These are phyloP conservation scores for Dynastes hyllus DNA, from an alignment of 2,888 invertebrate species.

Conservation along the genomic window DNA sequence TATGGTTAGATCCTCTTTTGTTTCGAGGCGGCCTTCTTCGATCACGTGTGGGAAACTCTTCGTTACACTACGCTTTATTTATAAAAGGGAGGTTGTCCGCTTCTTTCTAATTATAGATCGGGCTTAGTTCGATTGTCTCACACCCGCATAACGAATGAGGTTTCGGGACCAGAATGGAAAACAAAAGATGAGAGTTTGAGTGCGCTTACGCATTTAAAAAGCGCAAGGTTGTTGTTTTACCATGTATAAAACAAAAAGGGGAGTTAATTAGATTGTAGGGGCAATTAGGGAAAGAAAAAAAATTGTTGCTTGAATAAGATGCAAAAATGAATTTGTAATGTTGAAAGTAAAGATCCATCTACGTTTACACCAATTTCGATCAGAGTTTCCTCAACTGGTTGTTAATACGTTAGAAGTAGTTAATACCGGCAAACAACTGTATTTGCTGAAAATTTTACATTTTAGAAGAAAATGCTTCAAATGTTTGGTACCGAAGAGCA, in stretches of 20 bases:
- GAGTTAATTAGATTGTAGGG: constrained; percentile 16
- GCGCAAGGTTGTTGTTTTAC: constrained; percentile 8
- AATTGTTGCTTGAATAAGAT: too few relatives aligned
- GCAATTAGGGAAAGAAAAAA: background rate
- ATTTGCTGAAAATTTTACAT: too few relatives aligned
- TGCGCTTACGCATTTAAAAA: background rate
- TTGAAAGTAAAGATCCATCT: too few relatives aligned
- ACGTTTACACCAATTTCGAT: too few relatives aligned
- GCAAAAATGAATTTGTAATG: too few relatives aligned
- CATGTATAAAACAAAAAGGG: background rate
- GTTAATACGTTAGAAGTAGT: too few relatives aligned
- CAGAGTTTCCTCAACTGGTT: too few relatives aligned
- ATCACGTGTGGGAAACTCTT: constrained; percentile 64
- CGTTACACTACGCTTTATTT: background rate
- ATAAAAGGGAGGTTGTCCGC: background rate
- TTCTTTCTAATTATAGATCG: constrained; percentile 15
- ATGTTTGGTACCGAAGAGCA: too few relatives aligned
- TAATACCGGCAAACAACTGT: too few relatives aligned
- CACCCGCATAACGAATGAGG: constrained; percentile 31
- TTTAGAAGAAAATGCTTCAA: too few relatives aligned
- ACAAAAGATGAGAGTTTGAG: constrained; percentile 19
- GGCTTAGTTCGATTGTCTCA: constrained; percentile 16
- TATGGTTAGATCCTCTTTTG: constrained; percentile 56
- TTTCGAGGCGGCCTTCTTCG: constrained; percentile 62
- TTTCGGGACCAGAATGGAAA: constrained; percentile 1